phyloP scores from a whole-genome alignment of 2,888 invertebrate species.

The Hydrotaea cyrtoneurina region DNA sequence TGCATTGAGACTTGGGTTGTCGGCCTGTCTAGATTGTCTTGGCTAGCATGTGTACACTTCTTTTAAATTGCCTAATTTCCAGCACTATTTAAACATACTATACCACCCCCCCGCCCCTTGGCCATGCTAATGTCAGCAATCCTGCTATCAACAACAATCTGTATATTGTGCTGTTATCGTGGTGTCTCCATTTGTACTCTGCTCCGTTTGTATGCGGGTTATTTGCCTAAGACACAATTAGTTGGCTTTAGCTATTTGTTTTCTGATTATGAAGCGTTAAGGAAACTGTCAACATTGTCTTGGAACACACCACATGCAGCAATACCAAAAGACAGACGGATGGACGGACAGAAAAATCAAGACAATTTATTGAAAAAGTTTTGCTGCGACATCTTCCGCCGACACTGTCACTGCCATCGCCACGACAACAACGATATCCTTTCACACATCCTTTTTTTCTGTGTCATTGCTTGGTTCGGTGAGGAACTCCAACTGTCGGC shows the following conservation, averaged over 20 bases:
- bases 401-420: neutral
- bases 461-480: constrained; percentile 30
- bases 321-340: neutral
- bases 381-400: constrained; percentile 61
- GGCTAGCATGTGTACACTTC: too few species aligned
- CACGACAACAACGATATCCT: constrained; percentile 51
- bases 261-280: constrained; percentile 80
- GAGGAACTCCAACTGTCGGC: constrained; percentile 39
- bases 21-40: too few species aligned
- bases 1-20: too few species aligned
- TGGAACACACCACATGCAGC: constrained; percentile 49
- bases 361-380: constrained; percentile 78
- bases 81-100: too few species aligned
- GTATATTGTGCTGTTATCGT: constrained; percentile 60
- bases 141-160: too few species aligned
- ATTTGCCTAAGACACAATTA: constrained; percentile 66
- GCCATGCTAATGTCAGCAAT: too few species aligned
- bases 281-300: constrained; percentile 75
- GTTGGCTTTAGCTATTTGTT: constrained; percentile 75
- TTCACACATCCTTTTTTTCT: constrained; percentile 62
- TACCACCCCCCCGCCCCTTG: too few species aligned
- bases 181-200: constrained; percentile 44
- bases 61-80: too few species aligned
- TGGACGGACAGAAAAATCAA: neutral
- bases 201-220: constrained; percentile 33